Base-by-base conservation (phyloP, 2,888 invertebrate species). In the Tanaodytes sp. region DNA sequence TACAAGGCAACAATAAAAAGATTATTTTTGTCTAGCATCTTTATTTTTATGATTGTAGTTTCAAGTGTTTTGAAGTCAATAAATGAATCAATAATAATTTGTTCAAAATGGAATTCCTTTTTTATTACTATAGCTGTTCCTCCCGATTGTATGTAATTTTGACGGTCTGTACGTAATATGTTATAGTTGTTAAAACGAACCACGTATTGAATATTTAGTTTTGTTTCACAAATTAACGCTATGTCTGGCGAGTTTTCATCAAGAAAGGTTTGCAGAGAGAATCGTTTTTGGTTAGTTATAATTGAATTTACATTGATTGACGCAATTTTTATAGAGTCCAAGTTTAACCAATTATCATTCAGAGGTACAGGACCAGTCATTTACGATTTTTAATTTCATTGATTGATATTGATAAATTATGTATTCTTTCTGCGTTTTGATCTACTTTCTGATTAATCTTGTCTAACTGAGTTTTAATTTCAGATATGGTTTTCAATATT, bases 91-190 rank as follows among this genome's bases (percentile, higher is more conserved):
- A 12, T 14, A n/a, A 11, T 33, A 43, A 48, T 51, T 12, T 45
- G 19, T 58, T 61, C 40, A 11, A 12, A 69, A 39, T 67, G 52
- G 0, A 66, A 20, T 2, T 49, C 0, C 36, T 68, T 71, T 40
- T 64, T 72, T 27, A 71, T 64, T 2, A 72, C 2, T 5, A 72
- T 71, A 23, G 73, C 73, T n/a, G 74, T 72, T 0, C 72, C 74
- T 1, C 73, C 72, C 1, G 67, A 64, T 37, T 68, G 59, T 0
- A 6, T 52, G 0, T 57, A 8, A 11, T 62, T 59, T 1, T 46
- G 55, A n/a, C 68, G 46, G 36, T 75, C 73, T 2, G 46, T 45
- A 23, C 68, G 39, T n/a, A 72, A 55, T 1, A 71, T 8, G 6
- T 69, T 16, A 31, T 64, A 73, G 6, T 71, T 19, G 3, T 33